Evolutionary conservation across 2,888 invertebrate species (phyloP).

Genomic region (Dynastes tityus): DNA sequence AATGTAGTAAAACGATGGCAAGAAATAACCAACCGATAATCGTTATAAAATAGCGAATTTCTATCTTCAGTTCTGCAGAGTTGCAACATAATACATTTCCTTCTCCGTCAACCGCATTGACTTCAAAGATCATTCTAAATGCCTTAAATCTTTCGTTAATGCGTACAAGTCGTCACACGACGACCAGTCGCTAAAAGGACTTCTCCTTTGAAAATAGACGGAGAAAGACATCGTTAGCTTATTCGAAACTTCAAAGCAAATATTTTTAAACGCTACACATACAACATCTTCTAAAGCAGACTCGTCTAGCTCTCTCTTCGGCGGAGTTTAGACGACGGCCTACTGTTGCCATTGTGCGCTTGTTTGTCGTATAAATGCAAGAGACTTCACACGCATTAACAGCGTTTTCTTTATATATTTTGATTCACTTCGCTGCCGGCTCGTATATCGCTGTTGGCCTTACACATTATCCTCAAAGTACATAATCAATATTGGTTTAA

Average conservation of each 20-base stretch:
- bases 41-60: no score
- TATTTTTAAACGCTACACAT: constrained; percentile 38
- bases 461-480: constrained; percentile 21
- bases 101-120: no score
- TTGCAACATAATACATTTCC: no score
- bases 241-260: constrained; percentile 32
- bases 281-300: constrained; percentile 29
- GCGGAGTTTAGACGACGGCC: constrained; percentile 3
- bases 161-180: no score
- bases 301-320: neutral
- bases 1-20: no score
- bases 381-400: constrained; percentile 42
- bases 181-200: no score
- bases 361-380: constrained; percentile 42
- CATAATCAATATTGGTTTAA: constrained; percentile 24
- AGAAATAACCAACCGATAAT: no score
- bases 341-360: constrained; percentile 34
- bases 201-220: neutral
- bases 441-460: constrained; percentile 3
- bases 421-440: constrained; percentile 29
- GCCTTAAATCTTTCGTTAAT: no score
- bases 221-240: constrained; percentile 20
- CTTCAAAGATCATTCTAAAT: no score
- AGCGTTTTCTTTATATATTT: constrained; percentile 37
- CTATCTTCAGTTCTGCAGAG: no score